phyloP scores from a whole-genome alignment of 2,797 vertebrate species.

The Neostethus bicornis region DNA sequence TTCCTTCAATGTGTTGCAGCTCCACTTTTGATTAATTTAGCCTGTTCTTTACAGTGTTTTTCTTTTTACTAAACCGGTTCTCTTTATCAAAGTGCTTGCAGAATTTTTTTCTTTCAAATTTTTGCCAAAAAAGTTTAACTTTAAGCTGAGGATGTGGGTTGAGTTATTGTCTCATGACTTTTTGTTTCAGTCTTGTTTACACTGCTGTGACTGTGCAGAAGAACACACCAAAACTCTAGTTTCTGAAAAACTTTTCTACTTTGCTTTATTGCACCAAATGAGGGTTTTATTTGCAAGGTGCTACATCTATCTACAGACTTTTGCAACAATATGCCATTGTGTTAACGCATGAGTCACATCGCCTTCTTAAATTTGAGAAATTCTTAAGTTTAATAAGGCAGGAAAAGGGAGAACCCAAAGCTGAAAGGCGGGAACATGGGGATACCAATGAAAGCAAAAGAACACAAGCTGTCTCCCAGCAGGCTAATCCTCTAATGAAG shows the following conservation, averaged over 20 bases:
- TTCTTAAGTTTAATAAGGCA: conserved; percentile 55
- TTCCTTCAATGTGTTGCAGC: neutral
- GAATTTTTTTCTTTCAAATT: neutral
- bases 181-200: neutral
- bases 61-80: neutral
- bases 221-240: neutral
- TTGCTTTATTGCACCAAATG: neutral
- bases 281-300: neutral
- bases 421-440: conserved; percentile 35
- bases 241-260: neutral
- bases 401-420: conserved; percentile 27
- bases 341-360: conserved; percentile 13
- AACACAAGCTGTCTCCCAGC: conserved; percentile 72
- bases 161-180: neutral
- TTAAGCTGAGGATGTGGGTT: neutral
- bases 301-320: neutral
- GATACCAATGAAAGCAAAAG: conserved; percentile 62
- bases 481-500: conserved; percentile 81
- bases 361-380: conserved; percentile 15
- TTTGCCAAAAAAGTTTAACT: neutral
- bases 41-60: neutral
- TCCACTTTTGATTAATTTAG: neutral
- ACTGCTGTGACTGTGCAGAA: neutral
- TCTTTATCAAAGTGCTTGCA: neutral
- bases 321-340: neutral